These are phyloP conservation scores for Colostygia pectinataria DNA, from an alignment of 2,888 invertebrate genomes.

Conservation along the genomic window DNA sequence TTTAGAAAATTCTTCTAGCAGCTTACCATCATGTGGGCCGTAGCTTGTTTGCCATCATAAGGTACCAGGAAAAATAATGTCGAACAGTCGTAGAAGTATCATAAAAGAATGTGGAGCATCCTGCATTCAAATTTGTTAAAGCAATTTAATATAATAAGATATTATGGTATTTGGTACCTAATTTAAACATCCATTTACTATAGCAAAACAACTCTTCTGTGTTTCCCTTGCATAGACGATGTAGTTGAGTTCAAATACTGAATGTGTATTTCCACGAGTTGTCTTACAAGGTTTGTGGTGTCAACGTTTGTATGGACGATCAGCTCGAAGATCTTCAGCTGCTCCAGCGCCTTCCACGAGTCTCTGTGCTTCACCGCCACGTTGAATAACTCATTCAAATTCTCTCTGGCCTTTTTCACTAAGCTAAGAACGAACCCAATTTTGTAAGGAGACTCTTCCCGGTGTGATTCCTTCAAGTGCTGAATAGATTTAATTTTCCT, in stretches of 20 bases:
- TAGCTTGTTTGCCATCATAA: too few species aligned
- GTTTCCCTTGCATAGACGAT: conserved; percentile 23
- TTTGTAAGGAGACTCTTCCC: conserved; percentile 51
- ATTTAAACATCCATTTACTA: too few species aligned
- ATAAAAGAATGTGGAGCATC: too few species aligned
- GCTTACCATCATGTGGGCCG: too few species aligned
- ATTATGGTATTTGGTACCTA: too few species aligned
- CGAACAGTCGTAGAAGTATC: too few species aligned
- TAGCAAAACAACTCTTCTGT: conserved; percentile 49
- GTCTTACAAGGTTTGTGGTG: conserved; percentile 61
- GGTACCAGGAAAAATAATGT: too few species aligned
- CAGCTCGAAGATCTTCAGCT: conserved; percentile 67
- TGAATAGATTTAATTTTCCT: conserved; percentile 52
- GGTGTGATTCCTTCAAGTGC: conserved; percentile 44
- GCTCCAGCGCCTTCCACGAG: conserved; percentile 67
- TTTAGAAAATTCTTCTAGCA: too few species aligned
- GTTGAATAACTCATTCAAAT: conserved; percentile 66
- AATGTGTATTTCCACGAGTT: conserved; percentile 62
- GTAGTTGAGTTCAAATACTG: conserved; percentile 47
- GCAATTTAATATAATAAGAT: too few species aligned
- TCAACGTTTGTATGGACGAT: conserved; percentile 72
- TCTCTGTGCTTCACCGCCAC: conserved; percentile 66
- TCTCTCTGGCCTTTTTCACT: conserved; percentile 63
- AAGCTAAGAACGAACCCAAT: conserved; percentile 64
- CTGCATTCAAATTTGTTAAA: too few species aligned